A percentile compares a stretch with the other conserved stretches of the same genome.
Conservation (phyloP, 2,888 invertebrate species). For the Diarsia dahlii region DNA sequence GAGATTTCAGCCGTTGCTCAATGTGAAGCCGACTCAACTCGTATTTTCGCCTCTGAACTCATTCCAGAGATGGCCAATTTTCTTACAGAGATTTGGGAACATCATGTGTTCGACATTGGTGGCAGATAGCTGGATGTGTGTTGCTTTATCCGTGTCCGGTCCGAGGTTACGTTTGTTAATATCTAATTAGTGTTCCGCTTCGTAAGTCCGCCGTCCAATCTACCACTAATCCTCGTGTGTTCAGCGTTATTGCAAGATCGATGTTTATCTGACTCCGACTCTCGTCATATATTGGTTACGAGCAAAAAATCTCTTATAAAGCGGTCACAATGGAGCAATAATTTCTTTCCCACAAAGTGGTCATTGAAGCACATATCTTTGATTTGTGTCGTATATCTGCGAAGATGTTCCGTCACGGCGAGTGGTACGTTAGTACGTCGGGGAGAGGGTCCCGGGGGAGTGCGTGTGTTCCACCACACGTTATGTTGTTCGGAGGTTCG, state of each 20-base stretch:
- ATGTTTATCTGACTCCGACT: constrained; percentile 38
- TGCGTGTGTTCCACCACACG: constrained; percentile 22
- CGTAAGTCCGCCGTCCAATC: constrained; percentile 8
- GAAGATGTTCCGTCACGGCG: constrained; percentile 49
- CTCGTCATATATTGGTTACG: constrained; percentile 37
- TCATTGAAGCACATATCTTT: constrained; percentile 59
- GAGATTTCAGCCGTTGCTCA: constrained; percentile 42
- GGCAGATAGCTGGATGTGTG: constrained; percentile 3
- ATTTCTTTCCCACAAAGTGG: constrained; percentile 55
- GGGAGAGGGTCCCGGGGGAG: constrained; percentile 47
- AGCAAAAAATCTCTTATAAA: constrained; percentile 35
- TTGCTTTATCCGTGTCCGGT: constrained; percentile 5
- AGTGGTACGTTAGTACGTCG: constrained; percentile 27
- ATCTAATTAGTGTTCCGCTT: constrained; percentile 46
- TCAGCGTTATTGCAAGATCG: constrained; percentile 14
- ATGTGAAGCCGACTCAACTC: constrained; percentile 29
- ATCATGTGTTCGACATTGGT: constrained; percentile 9
- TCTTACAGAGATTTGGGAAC: constrained; percentile 29
- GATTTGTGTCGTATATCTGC: constrained; percentile 58
- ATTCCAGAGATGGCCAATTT: constrained; percentile 45
- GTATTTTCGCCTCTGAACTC: constrained; percentile 22
- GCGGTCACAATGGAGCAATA: constrained; percentile 51
- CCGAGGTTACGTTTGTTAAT: constrained; percentile 23
- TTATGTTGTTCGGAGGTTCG: constrained; percentile 44
- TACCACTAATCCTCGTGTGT: constrained; percentile 12